phyloP scores from a whole-genome alignment of 2,888 invertebrate species.

The Steromphala cineraria region DNA sequence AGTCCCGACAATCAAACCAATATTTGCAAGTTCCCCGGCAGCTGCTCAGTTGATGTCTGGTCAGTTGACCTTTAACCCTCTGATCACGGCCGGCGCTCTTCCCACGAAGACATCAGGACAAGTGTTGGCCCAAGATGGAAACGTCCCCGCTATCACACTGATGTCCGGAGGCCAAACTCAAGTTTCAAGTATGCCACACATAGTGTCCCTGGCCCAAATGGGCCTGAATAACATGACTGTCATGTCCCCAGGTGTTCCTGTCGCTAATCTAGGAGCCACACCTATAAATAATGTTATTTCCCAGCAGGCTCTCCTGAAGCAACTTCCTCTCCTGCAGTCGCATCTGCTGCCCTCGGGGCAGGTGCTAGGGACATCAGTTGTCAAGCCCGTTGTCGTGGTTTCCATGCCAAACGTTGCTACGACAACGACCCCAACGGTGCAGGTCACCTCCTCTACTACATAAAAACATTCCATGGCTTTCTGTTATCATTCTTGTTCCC shows the following conservation, averaged over 20 bases:
- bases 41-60: neutral
- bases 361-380: slow-evolving; percentile 38
- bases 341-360: slow-evolving; percentile 47
- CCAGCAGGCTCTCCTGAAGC: slow-evolving; percentile 48
- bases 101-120: neutral
- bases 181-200: slow-evolving; percentile 27
- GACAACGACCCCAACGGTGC: slow-evolving; percentile 18
- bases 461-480: neutral
- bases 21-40: slow-evolving; percentile 19
- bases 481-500: neutral
- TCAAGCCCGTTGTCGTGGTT: slow-evolving; percentile 50
- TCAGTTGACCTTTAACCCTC: slow-evolving; percentile 6
- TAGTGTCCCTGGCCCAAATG: slow-evolving; percentile 53
- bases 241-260: slow-evolving; percentile 53
- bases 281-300: slow-evolving; percentile 46
- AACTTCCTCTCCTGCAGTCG: slow-evolving; percentile 49
- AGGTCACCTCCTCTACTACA: neutral
- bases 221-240: slow-evolving; percentile 52
- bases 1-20: slow-evolving; percentile 22
- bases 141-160: slow-evolving; percentile 22
- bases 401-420: slow-evolving; percentile 40
- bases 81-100: neutral
- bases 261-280: slow-evolving; percentile 38
- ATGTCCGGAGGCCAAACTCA: neutral
- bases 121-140: slow-evolving; percentile 33